Conservation (phyloP, 2,797 vertebrate species). For the Notoglanidium macrostoma region DNA sequence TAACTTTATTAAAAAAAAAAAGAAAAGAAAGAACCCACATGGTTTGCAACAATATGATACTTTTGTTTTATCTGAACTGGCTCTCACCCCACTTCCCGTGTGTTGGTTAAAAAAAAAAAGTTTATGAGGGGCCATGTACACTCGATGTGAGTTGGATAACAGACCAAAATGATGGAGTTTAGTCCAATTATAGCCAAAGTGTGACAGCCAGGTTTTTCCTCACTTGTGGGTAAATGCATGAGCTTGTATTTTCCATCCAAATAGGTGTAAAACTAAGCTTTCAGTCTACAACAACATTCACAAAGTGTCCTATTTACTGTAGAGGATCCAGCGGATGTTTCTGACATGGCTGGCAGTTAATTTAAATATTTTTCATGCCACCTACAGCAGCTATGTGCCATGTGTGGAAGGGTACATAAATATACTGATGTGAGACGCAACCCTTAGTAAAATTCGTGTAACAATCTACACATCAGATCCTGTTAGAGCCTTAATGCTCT, state of each 20-base stretch:
- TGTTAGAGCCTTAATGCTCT: neutral
- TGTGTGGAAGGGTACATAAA: neutral
- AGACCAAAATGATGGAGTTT: neutral
- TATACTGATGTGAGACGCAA: neutral
- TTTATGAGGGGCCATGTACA: constrained; percentile 2
- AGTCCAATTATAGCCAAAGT: neutral
- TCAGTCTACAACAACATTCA: neutral
- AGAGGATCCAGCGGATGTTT: neutral
- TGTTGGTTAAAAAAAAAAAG: neutral
- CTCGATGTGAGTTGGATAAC: neutral
- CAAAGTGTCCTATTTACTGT: neutral
- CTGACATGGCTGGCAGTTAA: neutral
- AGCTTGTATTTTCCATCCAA: neutral
- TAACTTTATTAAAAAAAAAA: neutral
- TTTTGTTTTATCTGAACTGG: neutral
- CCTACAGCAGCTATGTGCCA: neutral
- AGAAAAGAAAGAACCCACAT: neutral
- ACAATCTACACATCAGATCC: neutral
- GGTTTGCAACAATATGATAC: neutral
- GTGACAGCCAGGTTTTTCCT: neutral
- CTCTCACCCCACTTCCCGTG: neutral
- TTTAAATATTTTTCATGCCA: neutral
- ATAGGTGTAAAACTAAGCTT: neutral
- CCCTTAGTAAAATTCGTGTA: neutral
- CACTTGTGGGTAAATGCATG: neutral